These are phyloP conservation scores for Lithophane socia DNA, from an alignment of 2,888 invertebrate genomes.

Conservation along the genomic window DNA sequence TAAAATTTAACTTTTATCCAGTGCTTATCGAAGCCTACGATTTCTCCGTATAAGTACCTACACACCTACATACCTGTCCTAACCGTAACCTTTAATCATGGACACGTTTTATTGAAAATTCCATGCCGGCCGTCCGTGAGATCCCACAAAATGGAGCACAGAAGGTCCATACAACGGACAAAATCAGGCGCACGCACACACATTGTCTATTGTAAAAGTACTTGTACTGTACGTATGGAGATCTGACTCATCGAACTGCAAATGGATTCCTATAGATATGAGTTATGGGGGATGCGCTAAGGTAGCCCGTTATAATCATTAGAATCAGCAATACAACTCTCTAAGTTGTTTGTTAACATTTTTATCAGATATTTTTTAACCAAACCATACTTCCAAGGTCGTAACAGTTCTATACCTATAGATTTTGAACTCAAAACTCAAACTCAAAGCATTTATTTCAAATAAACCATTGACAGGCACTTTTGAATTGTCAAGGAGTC, in stretches of 20 bases:
- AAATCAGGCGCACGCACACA: neutral
- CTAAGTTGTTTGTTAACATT: no score
- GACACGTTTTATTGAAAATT: conserved; percentile 58
- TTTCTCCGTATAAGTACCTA: neutral
- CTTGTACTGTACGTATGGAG: neutral
- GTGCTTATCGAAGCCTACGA: neutral
- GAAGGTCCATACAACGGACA: neutral
- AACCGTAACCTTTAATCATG: conserved; percentile 40
- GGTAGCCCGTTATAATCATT: no score
- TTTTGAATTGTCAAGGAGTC: no score
- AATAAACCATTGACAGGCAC: no score
- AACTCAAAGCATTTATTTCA: no score
- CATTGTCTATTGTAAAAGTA: no score
- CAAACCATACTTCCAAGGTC: neutral
- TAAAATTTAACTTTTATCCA: neutral
- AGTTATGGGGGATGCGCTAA: no score
- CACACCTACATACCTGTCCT: conserved; percentile 32
- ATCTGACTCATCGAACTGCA: neutral
- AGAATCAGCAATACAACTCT: no score
- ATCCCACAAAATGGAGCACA: neutral
- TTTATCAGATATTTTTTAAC: no score
- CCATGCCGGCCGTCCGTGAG: conserved; percentile 30
- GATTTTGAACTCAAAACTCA: neutral
- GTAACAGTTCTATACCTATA: neutral
- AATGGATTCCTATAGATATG: no score